Conservation (phyloP, 2,888 invertebrate species). For the Protula sp. region DNA sequence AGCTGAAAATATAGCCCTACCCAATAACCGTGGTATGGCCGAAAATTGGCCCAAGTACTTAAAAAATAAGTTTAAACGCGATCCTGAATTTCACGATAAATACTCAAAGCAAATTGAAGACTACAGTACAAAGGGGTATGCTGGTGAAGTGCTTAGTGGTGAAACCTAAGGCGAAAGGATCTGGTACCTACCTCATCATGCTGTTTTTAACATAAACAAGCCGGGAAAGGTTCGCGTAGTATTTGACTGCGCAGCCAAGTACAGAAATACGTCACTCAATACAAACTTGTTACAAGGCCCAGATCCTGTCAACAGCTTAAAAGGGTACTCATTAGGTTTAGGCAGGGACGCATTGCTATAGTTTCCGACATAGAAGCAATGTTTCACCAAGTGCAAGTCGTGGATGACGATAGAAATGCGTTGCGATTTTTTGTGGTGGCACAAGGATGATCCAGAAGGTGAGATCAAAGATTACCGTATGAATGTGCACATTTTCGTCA, state of each 20-base stretch:
- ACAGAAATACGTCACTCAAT: neutral
- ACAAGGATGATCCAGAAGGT: neutral
- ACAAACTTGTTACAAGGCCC: conserved; percentile 1
- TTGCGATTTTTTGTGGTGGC: conserved; percentile 6
- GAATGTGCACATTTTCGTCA: neutral
- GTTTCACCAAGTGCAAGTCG: conserved; percentile 3
- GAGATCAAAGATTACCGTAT: neutral
- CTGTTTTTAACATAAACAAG: neutral
- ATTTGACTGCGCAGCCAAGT: no score
- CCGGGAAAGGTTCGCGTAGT: no score
- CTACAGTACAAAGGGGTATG: neutral
- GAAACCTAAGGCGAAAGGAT: neutral
- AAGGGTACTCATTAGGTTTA: neutral
- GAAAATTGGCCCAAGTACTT: neutral
- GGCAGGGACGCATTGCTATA: conserved; percentile 1
- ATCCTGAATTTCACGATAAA: neutral
- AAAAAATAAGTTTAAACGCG: neutral
- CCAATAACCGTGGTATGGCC: neutral
- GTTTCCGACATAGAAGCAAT: conserved; percentile 2
- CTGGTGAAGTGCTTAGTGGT: neutral
- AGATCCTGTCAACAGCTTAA: neutral
- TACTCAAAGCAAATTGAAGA: neutral
- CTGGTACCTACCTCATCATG: conserved; percentile 6
- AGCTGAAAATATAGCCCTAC: neutral
- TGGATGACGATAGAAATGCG: neutral